Conservation (phyloP, 2,113 vertebrate species). For the Heterotis niloticus region DNA sequence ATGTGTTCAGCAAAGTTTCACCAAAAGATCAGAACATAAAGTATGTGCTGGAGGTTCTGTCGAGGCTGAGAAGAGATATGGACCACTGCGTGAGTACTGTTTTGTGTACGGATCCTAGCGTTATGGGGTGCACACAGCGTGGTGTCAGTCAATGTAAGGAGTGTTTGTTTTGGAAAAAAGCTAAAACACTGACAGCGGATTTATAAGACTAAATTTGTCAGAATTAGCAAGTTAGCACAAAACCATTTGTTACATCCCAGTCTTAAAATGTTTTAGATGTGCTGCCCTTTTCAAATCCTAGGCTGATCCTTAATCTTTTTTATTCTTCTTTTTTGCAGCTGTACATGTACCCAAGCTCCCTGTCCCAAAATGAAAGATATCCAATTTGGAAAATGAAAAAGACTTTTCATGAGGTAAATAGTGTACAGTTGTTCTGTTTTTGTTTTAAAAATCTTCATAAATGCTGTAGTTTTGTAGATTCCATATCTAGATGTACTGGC, state of each 20-base stretch:
- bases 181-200: too few relatives aligned
- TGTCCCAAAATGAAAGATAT: not conserved
- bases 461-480: not conserved
- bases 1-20: constrained; percentile 13
- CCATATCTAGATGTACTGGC: too few relatives aligned
- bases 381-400: constrained; percentile 3
- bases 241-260: too few relatives aligned
- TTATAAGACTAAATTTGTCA: too few relatives aligned
- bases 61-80: not conserved
- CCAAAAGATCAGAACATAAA: not conserved
- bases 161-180: too few relatives aligned
- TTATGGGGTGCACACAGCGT: not conserved
- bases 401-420: constrained; percentile 17
- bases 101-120: too few relatives aligned
- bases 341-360: not conserved
- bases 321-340: constrained; percentile 3
- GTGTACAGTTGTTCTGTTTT: not conserved
- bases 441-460: not conserved
- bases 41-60: not conserved
- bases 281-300: too few relatives aligned
- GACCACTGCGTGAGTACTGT: constrained; percentile 18
- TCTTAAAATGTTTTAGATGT: too few relatives aligned
- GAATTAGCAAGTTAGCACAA: too few relatives aligned
- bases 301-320: not conserved
- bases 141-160: too few relatives aligned